Base-by-base conservation (phyloP, 2,888 invertebrate genomes). In the Meandrusa payeni region DNA sequence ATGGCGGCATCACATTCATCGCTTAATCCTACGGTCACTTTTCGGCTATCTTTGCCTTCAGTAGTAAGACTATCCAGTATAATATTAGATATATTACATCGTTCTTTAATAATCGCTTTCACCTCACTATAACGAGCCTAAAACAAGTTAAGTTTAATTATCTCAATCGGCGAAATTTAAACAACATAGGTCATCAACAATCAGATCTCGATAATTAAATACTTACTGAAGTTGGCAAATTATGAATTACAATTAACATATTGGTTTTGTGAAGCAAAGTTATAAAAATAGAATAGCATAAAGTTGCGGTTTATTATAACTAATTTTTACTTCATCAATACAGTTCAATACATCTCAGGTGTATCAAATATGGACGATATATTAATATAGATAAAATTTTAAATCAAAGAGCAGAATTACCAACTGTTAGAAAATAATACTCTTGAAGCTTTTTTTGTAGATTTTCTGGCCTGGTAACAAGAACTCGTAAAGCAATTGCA, bases 241-340 rank as follows among this genome's bases (percentile, higher is more conserved):
- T 67, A 31, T 58, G 59, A 32, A 69, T 63, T 5, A 51, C 48
- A 40, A 69, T 24, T 19, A 69, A 53, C 69, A 67, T 66, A 43
- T 50, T 57, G 2, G n/a, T n/a, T n/a, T n/a, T n/a, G n/a, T n/a
- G n/a, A n/a, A n/a, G n/a, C n/a, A n/a, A n/a, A n/a, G n/a, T n/a
- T n/a, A n/a, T n/a, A n/a, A n/a, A n/a, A n/a, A n/a, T n/a, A n/a
- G n/a, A n/a, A n/a, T n/a, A n/a, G n/a, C n/a, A n/a, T n/a, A n/a
- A n/a, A n/a, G n/a, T n/a, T n/a, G n/a, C n/a, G n/a, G n/a, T n/a
- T n/a, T n/a, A n/a, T n/a, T n/a, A n/a, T n/a, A n/a, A n/a, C n/a
- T n/a, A n/a, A n/a, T n/a, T n/a, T n/a, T n/a, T n/a, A n/a, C n/a
- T n/a, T n/a, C n/a, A n/a, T n/a, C n/a, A n/a, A n/a, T n/a, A n/a